These are phyloP conservation scores for Myanophis thanlyinensis DNA, from an alignment of 2,113 vertebrate genomes.

Conservation along the genomic window DNA sequence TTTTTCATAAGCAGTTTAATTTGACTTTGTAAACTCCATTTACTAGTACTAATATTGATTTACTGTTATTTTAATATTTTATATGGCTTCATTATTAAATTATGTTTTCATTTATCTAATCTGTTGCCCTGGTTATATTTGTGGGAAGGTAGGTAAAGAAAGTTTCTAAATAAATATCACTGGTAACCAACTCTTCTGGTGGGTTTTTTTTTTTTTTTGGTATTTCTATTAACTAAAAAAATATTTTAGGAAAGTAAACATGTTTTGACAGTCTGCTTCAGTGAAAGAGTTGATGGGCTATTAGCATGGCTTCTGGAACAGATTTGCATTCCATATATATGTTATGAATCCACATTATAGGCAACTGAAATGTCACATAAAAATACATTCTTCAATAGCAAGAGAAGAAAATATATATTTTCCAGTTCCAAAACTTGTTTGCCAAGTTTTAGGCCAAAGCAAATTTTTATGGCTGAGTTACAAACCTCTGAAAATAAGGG, in stretches of 20 bases:
- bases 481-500: constrained; percentile 53
- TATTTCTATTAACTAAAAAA: neutral
- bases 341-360: neutral
- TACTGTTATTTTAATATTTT: neutral
- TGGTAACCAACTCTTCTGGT: neutral
- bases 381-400: neutral
- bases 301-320: constrained; percentile 1
- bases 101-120: neutral
- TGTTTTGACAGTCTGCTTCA: neutral
- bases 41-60: neutral
- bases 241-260: neutral
- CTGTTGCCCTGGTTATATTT: neutral
- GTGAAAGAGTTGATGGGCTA: neutral
- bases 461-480: constrained; percentile 45
- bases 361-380: neutral
- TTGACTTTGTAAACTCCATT: neutral
- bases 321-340: neutral
- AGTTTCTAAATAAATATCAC: neutral
- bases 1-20: neutral
- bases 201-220: neutral
- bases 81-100: neutral
- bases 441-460: constrained; percentile 41
- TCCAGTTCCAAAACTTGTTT: constrained; percentile 38
- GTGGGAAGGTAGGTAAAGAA: neutral
- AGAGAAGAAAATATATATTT: constrained; percentile 12